Conservation (phyloP, 2,797 vertebrate genomes). For the Dallia pectoralis region DNA sequence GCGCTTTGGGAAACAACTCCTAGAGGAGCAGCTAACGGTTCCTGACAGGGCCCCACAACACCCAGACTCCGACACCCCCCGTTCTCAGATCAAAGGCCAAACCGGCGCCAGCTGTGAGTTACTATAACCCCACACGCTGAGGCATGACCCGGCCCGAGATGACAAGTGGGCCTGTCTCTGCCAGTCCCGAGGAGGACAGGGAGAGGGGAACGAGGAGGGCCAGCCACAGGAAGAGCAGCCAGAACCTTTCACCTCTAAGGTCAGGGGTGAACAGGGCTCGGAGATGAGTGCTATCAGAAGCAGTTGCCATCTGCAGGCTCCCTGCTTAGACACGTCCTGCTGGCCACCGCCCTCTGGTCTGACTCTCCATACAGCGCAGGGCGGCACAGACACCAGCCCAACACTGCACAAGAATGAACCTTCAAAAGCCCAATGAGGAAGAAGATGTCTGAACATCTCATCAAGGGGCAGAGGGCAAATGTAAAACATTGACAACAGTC, state of each 20-base stretch:
- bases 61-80: slow-evolving; percentile 25
- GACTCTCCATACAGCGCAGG: slow-evolving; percentile 23
- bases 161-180: slow-evolving; percentile 32
- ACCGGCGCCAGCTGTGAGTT: slow-evolving; percentile 46
- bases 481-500: slow-evolving; percentile 17
- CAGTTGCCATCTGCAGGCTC: slow-evolving; percentile 65
- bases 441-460: slow-evolving; percentile 36
- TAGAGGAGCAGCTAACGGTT: slow-evolving; percentile 9
- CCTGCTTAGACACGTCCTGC: slow-evolving; percentile 62
- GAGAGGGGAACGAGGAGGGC: neutral
- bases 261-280: slow-evolving; percentile 66
- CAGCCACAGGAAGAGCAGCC: slow-evolving; percentile 27
- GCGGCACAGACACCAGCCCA: slow-evolving; percentile 26
- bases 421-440: slow-evolving; percentile 15
- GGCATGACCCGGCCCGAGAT: slow-evolving; percentile 16
- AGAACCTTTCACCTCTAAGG: slow-evolving; percentile 62
- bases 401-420: slow-evolving; percentile 29
- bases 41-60: slow-evolving; percentile 24
- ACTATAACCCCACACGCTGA: slow-evolving; percentile 36
- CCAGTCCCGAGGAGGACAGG: slow-evolving; percentile 23
- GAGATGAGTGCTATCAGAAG: slow-evolving; percentile 69
- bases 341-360: neutral
- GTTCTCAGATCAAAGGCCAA: slow-evolving; percentile 44
- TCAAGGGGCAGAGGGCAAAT: slow-evolving; percentile 5
- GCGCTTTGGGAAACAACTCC: slow-evolving; percentile 9